These are phyloP conservation scores for Protobothrops mucrosquamatus DNA, from an alignment of 2,113 vertebrate genomes.

Conservation along the genomic window DNA sequence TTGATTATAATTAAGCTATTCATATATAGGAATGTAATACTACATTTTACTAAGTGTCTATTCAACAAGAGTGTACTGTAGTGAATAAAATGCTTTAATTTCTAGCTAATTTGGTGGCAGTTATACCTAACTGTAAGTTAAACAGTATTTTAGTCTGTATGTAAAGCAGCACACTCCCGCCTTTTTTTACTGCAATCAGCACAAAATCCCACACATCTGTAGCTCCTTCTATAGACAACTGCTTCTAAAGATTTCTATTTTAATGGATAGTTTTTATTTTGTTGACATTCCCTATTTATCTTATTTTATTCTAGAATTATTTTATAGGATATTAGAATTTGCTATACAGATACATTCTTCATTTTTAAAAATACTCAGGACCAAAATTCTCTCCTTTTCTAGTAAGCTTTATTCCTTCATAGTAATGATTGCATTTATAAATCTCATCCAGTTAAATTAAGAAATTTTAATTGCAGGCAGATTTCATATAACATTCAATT, in stretches of 20 bases:
- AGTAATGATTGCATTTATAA: background rate
- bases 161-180: background rate
- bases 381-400: background rate
- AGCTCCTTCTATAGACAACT: background rate
- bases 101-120: background rate
- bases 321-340: background rate
- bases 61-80: background rate
- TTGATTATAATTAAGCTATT: background rate
- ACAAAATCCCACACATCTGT: background rate
- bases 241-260: background rate
- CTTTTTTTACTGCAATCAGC: background rate
- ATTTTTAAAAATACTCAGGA: background rate
- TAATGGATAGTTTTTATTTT: background rate
- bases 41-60: background rate
- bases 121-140: background rate
- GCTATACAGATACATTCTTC: background rate
- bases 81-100: background rate
- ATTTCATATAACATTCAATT: background rate
- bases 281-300: background rate
- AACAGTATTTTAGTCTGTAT: background rate
- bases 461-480: background rate
- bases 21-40: background rate
- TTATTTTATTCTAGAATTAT: background rate
- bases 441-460: background rate
- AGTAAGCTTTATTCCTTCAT: background rate